phyloP scores from a whole-genome alignment of 1,140 invertebrate species.

The Theocolax elegans region DNA sequence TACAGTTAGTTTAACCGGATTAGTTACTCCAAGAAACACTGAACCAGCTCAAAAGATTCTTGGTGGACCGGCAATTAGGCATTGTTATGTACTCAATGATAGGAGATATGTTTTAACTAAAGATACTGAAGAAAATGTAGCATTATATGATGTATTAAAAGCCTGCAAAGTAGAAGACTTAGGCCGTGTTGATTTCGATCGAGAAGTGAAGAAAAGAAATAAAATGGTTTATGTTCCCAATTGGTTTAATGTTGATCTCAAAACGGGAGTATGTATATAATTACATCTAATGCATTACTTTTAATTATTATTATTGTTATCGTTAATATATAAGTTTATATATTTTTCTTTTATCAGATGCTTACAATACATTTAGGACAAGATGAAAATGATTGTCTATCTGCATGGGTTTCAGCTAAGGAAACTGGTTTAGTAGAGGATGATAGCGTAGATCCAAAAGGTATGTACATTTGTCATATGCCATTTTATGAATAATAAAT shows the following conservation, averaged over 20 bases:
- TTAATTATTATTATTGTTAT: neutral
- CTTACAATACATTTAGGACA: constrained; percentile 95
- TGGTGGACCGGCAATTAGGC: constrained; percentile 92
- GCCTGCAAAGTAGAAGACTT: constrained; percentile 92
- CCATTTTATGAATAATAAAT: constrained; percentile 20
- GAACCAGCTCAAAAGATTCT: constrained; percentile 72
- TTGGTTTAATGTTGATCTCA: constrained; percentile 99
- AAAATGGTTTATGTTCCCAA: constrained; percentile 97
- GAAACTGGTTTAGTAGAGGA: constrained; percentile 87
- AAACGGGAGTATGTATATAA: constrained; percentile 82
- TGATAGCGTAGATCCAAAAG: constrained; percentile 87
- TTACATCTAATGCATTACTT: neutral
- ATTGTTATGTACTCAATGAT: constrained; percentile 94
- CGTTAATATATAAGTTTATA: constrained; percentile 18
- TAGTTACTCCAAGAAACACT: constrained; percentile 57
- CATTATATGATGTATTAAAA: constrained; percentile 97
- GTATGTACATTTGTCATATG: too few relatives aligned
- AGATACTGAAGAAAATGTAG: constrained; percentile 95
- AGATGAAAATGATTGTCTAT: constrained; percentile 97
- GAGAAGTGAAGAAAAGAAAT: constrained; percentile 91
- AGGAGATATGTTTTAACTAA: constrained; percentile 96
- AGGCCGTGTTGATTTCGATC: constrained; percentile 92
- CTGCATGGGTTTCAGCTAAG: constrained; percentile 97
- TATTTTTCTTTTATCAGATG: constrained; percentile 74
- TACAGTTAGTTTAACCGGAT: constrained; percentile 51